Conservation (phyloP, 2,888 invertebrate species). For the Galeopsomyia nigrocyanea region DNA sequence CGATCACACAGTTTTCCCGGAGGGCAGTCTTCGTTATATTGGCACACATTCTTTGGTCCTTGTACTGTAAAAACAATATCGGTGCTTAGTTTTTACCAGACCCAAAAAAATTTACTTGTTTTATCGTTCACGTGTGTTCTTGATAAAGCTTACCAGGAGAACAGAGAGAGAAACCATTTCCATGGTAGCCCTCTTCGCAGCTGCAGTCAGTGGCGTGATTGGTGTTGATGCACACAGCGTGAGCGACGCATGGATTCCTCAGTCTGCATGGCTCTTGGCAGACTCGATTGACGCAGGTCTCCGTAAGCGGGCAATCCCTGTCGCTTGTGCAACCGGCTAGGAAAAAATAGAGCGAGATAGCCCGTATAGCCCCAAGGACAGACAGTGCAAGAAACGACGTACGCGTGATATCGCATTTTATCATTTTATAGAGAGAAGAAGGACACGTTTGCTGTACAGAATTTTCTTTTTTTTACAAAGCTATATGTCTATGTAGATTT, state of each 20-base stretch:
- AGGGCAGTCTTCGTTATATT: slow-evolving; percentile 92
- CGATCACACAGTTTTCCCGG: slow-evolving; percentile 88
- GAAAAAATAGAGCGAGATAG: slow-evolving; percentile 56
- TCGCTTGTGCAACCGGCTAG: slow-evolving; percentile 88
- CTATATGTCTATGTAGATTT: not conserved
- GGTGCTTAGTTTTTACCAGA: not conserved
- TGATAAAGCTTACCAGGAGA: slow-evolving; percentile 75
- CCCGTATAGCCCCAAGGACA: slow-evolving; percentile 64
- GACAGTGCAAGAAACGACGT: slow-evolving; percentile 22
- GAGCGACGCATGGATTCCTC: slow-evolving; percentile 85
- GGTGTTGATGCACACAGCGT: slow-evolving; percentile 89
- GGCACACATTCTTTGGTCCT: slow-evolving; percentile 77
- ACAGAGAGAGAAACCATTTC: slow-evolving; percentile 87
- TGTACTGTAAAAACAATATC: slow-evolving; percentile 63
- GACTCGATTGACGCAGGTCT: slow-evolving; percentile 87
- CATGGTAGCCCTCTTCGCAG: slow-evolving; percentile 88
- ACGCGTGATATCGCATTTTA: slow-evolving; percentile 1
- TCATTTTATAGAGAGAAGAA: slow-evolving; percentile 41
- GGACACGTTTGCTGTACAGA: slow-evolving; percentile 16
- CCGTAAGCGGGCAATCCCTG: slow-evolving; percentile 87
- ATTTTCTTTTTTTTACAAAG: slow-evolving; percentile 34
- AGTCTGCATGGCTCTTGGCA: slow-evolving; percentile 91
- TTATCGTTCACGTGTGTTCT: no score
- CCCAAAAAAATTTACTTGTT: no score
- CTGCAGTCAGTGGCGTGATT: slow-evolving; percentile 90